Evolutionary conservation across 1,140 invertebrate genomes (phyloP).

Genomic region (Chelonus insularis): DNA sequence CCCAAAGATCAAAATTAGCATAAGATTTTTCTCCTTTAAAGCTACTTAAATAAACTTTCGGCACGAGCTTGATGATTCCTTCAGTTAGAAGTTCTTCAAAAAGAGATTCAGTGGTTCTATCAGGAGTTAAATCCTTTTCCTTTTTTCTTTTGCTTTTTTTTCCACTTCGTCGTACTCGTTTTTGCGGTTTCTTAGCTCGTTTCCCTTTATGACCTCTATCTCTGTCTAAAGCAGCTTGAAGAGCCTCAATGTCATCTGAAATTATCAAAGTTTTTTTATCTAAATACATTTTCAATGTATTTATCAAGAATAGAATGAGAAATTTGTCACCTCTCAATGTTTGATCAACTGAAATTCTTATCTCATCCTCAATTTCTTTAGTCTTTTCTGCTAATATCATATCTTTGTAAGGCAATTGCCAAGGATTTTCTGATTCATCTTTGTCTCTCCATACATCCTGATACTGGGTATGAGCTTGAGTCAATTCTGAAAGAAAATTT

Average conservation of each 20-base stretch:
- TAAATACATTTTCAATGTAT: too few relatives aligned
- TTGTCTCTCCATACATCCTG: slow-evolving; percentile 80
- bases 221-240: slow-evolving; percentile 73
- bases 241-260: slow-evolving; percentile 51
- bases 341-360: slow-evolving; percentile 82
- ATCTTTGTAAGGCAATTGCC: slow-evolving; percentile 76
- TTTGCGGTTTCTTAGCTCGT: slow-evolving; percentile 79
- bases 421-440: slow-evolving; percentile 72
- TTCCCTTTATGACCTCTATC: slow-evolving; percentile 76
- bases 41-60: slow-evolving; percentile 69
- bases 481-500: slow-evolving; percentile 59
- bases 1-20: slow-evolving; percentile 60
- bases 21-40: slow-evolving; percentile 84
- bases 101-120: slow-evolving; percentile 84
- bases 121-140: slow-evolving; percentile 94
- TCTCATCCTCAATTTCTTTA: slow-evolving; percentile 79
- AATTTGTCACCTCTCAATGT: slow-evolving; percentile 76
- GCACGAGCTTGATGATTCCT: slow-evolving; percentile 84
- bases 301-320: too few relatives aligned
- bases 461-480: slow-evolving; percentile 58
- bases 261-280: too few relatives aligned
- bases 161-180: slow-evolving; percentile 75
- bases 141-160: slow-evolving; percentile 91
- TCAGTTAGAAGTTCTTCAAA: slow-evolving; percentile 90
- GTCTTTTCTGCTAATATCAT: slow-evolving; percentile 84